Evolutionary conservation across 2,888 invertebrate genomes (phyloP).

Genomic region (Ormyrus nitidulus): DNA sequence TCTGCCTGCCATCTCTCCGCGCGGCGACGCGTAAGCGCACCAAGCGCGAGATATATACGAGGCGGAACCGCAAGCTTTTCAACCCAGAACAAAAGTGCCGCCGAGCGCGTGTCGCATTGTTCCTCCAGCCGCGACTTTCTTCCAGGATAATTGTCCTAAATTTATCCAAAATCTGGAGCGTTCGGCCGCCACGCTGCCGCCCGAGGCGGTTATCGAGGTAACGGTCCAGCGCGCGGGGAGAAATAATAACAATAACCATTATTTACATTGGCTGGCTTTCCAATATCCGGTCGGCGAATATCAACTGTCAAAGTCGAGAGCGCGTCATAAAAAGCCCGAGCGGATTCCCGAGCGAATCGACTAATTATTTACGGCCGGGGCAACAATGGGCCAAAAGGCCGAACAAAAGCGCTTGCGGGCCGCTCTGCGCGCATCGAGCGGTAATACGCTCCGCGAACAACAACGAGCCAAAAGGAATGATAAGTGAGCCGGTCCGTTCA

Average conservation of each 20-base stretch:
- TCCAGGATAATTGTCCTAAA: constrained; percentile 40
- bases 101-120: constrained; percentile 19
- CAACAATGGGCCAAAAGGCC: neutral
- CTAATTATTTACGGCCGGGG: constrained; percentile 20
- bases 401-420: neutral
- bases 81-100: no score
- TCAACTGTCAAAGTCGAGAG: no score
- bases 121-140: neutral
- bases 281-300: no score
- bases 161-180: constrained; percentile 6
- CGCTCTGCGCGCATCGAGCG: no score
- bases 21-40: neutral
- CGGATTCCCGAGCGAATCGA: no score
- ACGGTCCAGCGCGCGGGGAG: no score
- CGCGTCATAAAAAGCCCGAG: no score
- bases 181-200: neutral
- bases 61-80: no score
- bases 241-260: no score
- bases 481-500: constrained; percentile 25
- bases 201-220: no score
- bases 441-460: neutral
- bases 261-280: no score
- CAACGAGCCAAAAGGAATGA: constrained; percentile 4
- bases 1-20: constrained; percentile 29
- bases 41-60: no score